phyloP scores from a whole-genome alignment of 2,797 vertebrate species.

The Tokudaia tokunoshimensis region DNA sequence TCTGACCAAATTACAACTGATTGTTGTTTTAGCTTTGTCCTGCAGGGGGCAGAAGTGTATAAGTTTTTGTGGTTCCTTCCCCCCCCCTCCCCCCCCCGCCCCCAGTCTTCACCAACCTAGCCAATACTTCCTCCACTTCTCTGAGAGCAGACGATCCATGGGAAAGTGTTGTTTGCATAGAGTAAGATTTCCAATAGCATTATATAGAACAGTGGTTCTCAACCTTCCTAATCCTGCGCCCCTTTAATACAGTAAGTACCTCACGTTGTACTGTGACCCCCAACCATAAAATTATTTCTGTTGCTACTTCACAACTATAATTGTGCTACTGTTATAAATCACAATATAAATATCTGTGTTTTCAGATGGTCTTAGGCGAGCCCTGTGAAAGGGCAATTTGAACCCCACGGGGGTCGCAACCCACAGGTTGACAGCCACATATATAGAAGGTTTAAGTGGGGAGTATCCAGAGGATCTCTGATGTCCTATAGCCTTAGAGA shows the following conservation, averaged over 20 bases:
- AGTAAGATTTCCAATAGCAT: not conserved
- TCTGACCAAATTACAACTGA: not conserved
- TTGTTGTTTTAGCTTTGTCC: not conserved
- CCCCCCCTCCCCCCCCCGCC: accelerated
- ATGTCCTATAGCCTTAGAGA: not conserved
- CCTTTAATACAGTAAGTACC: not conserved
- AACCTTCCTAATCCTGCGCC: not conserved
- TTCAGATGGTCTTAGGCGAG: not conserved
- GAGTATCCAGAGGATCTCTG: not conserved
- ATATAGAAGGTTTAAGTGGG: not conserved
- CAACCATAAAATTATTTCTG: not conserved
- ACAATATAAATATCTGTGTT: not conserved
- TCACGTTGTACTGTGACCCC: not conserved
- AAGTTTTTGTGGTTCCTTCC: too few relatives aligned
- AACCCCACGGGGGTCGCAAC: not conserved
- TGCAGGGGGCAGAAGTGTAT: not conserved
- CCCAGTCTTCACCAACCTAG: not conserved
- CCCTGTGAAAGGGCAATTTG: too few relatives aligned
- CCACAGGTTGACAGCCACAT: not conserved
- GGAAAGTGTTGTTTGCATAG: not conserved
- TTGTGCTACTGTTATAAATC: not conserved
- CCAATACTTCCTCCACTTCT: not conserved
- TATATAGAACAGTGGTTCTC: not conserved
- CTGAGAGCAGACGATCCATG: not conserved
- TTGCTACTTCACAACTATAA: not conserved